Conservation (phyloP, 2,113 vertebrate species). For the Picathartes gymnocephalus region DNA sequence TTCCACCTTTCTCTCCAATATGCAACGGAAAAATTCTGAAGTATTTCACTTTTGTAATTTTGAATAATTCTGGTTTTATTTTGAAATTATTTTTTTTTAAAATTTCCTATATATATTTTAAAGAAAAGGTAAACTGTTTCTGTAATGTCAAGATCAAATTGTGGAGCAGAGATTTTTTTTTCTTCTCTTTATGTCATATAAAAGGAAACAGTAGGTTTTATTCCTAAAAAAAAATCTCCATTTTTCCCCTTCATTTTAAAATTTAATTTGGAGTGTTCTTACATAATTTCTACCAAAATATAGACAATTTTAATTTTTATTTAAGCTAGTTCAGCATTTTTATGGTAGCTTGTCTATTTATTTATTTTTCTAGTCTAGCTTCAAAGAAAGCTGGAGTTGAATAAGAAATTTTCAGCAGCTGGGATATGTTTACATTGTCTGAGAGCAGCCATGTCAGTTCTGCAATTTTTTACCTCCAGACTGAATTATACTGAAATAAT, state of each 20-base stretch:
- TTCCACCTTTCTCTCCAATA: not conserved
- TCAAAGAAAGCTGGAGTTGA: not conserved
- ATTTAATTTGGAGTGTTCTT: not conserved
- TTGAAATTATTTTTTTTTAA: fast-evolving
- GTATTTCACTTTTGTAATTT: not conserved
- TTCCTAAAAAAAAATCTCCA: fast-evolving
- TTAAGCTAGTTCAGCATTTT: not conserved
- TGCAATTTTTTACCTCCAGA: not conserved
- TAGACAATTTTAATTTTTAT: not conserved
- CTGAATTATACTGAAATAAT: fast-evolving
- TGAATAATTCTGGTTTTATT: not conserved
- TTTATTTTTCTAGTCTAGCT: not conserved
- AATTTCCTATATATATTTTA: not conserved
- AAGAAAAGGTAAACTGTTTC: not conserved
- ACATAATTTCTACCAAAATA: not conserved
- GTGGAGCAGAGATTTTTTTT: not conserved
- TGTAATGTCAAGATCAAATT: not conserved
- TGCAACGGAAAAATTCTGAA: not conserved
- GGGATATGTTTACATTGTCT: not conserved
- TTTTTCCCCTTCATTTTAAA: fast-evolving
- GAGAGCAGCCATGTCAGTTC: not conserved
- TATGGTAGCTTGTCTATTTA: not conserved
- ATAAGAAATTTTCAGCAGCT: not conserved
- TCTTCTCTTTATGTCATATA: not conserved
- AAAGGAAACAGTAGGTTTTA: not conserved